phyloP scores from a whole-genome alignment of 2,888 invertebrate genomes.

The Ferdinandea cuprea region DNA sequence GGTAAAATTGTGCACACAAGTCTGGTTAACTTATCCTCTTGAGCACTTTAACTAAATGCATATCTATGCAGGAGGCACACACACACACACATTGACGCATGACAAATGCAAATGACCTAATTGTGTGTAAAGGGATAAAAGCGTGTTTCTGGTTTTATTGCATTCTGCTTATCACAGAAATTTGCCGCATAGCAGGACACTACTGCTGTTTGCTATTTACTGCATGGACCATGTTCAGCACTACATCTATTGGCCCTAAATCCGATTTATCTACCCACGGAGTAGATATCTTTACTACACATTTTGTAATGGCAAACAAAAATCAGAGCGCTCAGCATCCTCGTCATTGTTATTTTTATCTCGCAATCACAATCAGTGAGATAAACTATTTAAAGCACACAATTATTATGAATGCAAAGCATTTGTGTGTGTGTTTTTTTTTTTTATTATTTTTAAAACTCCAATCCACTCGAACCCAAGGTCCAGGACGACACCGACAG shows the following conservation, averaged over 20 bases:
- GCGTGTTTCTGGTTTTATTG: slow-evolving; percentile 42
- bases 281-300: neutral
- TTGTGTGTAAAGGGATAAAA: slow-evolving; percentile 22
- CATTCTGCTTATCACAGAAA: slow-evolving; percentile 49
- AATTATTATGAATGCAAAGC: slow-evolving; percentile 14
- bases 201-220: neutral
- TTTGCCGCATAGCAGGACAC: slow-evolving; percentile 40
- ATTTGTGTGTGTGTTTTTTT: too few species aligned
- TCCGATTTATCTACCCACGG: slow-evolving; percentile 1
- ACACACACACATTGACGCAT: slow-evolving; percentile 5
- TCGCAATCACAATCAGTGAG: neutral
- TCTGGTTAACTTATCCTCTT: too few species aligned
- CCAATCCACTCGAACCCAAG: neutral
- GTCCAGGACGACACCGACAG: neutral
- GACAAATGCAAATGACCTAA: slow-evolving; percentile 46
- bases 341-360: slow-evolving; percentile 18
- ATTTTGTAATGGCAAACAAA: slow-evolving; percentile 14
- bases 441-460: neutral
- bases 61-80: too few species aligned
- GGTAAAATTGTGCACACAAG: too few species aligned
- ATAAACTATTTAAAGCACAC: slow-evolving; percentile 23
- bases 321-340: neutral
- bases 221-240: slow-evolving; percentile 5
- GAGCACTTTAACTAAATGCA: neutral
- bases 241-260: neutral